Percentiles rank a stretch among this genome's conserved stretches.
Evolutionary conservation across 1,140 invertebrate genomes (phyloP).

Genomic region (Drosophila virilis): DNA sequence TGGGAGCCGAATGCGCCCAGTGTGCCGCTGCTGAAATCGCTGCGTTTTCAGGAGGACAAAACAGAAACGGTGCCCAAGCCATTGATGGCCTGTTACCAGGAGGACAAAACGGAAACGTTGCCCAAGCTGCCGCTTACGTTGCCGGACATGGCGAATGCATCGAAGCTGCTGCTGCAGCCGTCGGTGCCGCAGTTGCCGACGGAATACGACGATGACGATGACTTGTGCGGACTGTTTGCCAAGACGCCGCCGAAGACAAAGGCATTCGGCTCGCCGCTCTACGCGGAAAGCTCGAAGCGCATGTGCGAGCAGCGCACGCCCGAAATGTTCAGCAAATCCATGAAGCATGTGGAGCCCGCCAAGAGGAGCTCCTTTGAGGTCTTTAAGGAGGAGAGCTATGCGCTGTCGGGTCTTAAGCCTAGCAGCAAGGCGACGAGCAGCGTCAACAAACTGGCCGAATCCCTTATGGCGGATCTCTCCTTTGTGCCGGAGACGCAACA

Average conservation of each 20-base stretch:
- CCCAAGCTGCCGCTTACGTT: constrained; percentile 46
- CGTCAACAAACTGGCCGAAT: constrained; percentile 45
- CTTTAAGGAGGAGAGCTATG: constrained; percentile 30
- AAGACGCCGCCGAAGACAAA: constrained; percentile 59
- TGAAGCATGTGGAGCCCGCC: not conserved
- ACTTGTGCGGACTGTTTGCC: constrained; percentile 65
- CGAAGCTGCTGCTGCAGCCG: constrained; percentile 10
- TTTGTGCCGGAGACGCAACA: constrained; percentile 65
- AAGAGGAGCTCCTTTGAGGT: constrained; percentile 25
- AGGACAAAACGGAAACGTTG: constrained; percentile 74
- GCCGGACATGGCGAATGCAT: constrained; percentile 27
- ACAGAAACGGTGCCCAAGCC: constrained; percentile 72
- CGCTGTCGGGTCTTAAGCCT: not conserved
- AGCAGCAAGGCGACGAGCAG: not conserved
- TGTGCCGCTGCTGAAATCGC: constrained; percentile 57
- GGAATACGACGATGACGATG: constrained; percentile 50
- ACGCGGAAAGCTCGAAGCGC: constrained; percentile 36
- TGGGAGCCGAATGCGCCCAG: constrained; percentile 69
- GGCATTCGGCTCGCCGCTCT: constrained; percentile 34
- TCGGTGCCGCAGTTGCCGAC: constrained; percentile 30
- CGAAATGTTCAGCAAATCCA: constrained; percentile 33
- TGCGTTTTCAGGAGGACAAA: constrained; percentile 80
- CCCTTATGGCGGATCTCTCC: constrained; percentile 67
- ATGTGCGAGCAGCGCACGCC: constrained; percentile 57
- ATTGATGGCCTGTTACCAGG: constrained; percentile 52